Base-by-base conservation (phyloP, 2,113 vertebrate genomes). In the Scomber japonicus region DNA sequence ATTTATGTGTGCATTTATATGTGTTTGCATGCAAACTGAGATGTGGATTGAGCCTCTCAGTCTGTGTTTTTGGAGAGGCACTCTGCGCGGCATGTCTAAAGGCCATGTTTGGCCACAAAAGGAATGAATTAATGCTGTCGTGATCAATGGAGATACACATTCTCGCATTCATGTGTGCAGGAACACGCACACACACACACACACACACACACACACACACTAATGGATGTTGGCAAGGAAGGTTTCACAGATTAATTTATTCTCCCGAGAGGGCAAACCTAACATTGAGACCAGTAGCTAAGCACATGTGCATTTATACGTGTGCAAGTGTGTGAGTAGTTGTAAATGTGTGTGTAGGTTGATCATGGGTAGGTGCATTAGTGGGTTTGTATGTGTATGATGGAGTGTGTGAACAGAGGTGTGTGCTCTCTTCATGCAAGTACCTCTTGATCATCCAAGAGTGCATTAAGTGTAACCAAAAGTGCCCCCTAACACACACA, bases 21-120 rank as follows among this genome's bases (percentile, higher is more conserved):
- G 13, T 57, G 35, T 66, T 61, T 54, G 65, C 16, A 21, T 75
- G 45, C 16, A 78, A 63, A 83, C 59, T 19, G 15, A 75, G 84
- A 74, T 81, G 87, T 68, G 78, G 49, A 84, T 19, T 73, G 64
- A 77, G 71, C 83, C 65, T 84, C 60, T 87, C 78, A 83, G 65
- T 82, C 80, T 55, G 27, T 57, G n/a, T 56, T 83, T 87, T 80
- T 88, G 70, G 75, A 90, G 86, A 88, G 78, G 78, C 78, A 72
- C 84, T 89, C 64, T 48, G 51, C 7, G 50, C 60, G n/a, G 75
- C 44, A 72, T 62, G 72, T 89, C 75, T 70, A 88, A 91, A 84
- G 88, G 82, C 86, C 79, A 77, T 64, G 55, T 64, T 71, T 71
- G 53, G 78, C 65, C 76, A 89, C 82, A 90, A 90, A 90, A 87